phyloP scores from a whole-genome alignment of 2,888 invertebrate species.

The Leptopilina myrica region DNA sequence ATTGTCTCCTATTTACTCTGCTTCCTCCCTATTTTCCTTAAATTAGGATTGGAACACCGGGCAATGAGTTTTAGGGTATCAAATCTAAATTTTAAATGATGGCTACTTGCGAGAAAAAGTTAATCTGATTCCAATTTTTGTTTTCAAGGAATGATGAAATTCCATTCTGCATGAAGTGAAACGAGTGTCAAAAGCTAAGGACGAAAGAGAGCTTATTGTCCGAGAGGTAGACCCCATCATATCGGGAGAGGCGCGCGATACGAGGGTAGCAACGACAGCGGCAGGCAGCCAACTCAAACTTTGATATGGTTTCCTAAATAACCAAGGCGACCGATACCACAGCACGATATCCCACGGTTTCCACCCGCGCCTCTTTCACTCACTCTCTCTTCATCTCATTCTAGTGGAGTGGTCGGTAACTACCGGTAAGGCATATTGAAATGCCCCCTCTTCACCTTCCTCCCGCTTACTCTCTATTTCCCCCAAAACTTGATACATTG shows the following conservation, averaged over 20 bases:
- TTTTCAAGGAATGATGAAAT: background rate
- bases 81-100: no score
- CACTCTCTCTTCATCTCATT: conserved; percentile 23
- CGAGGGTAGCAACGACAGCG: conserved; percentile 54
- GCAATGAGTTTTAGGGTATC: no score
- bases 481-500: conserved; percentile 55
- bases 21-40: no score
- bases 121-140: background rate
- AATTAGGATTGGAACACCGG: no score
- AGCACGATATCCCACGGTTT: conserved; percentile 60
- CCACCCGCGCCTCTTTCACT: conserved; percentile 52
- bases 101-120: background rate
- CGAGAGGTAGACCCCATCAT: conserved; percentile 53
- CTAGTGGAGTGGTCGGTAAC: conserved; percentile 68
- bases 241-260: conserved; percentile 50
- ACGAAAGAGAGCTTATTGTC: conserved; percentile 68
- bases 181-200: conserved; percentile 63
- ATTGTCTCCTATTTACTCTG: no score
- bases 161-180: background rate
- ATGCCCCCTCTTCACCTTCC: conserved; percentile 60
- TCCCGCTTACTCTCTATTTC: conserved; percentile 54
- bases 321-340: conserved; percentile 73
- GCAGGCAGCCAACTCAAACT: conserved; percentile 71
- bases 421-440: conserved; percentile 72
- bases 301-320: conserved; percentile 75